Base-by-base conservation (phyloP, 2,888 invertebrate species). In the Eudasyphora cyanicolor region DNA sequence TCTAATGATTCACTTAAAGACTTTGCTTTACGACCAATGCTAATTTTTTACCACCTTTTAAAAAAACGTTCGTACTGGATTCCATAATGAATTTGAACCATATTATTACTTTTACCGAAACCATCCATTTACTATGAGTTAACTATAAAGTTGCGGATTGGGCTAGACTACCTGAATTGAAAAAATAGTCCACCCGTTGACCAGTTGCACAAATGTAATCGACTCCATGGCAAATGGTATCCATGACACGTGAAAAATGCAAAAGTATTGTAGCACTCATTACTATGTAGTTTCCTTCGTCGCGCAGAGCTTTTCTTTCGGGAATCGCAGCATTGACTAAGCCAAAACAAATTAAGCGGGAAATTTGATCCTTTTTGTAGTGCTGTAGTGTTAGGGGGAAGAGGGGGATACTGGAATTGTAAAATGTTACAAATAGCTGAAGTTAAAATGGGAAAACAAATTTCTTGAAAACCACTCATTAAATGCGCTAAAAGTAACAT, bases 401-500 rank as follows among this genome's bases (percentile, higher is more conserved):
- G n/a, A n/a, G n/a, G n/a, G n/a, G n/a, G n/a, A n/a, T 67, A 42
- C 14, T n/a, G n/a, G 45, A 57, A 14, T 67, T 10, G 67, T 42
- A 67, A 81, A 83, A 81, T 79, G 81, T 79, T 79, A 73, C 81
- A 84, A 84, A 84, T 81, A 81, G 71, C 71, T 69, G 75, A 84
- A 76, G 75, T 78, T 64, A 71, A 64, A 38, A 51, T 35, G n/a
- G 32, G 17, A 35, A 60, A 73, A 73, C 38, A 73, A 70, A 78
- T 73, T 60, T 73, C 78, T 78, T 76, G 83, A 81, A 81, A 84
- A 42, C 84, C 84, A 81, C 84, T 84, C 84, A 84, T 84, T 84
- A 84, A 84, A 84, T 74, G 78, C 84, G 81, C 84, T 84, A 84
- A 84, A 84, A 81, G 81, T 81, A 84, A 84, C 84, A 84, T 84